Base-by-base conservation (phyloP, 2,113 vertebrate species). In the Fulica atra region DNA sequence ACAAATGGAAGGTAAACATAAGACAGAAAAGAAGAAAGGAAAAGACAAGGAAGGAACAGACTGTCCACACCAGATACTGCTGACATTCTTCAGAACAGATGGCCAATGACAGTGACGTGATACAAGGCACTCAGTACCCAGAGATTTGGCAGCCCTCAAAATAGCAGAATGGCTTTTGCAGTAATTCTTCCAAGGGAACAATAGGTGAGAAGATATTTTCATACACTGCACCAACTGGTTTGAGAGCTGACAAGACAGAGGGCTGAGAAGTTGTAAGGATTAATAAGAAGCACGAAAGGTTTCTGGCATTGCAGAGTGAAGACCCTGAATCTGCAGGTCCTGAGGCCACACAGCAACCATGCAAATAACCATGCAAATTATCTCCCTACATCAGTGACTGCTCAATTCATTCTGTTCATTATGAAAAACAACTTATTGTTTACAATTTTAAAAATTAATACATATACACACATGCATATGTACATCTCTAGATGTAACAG, bases 211-310 rank as follows among this genome's bases (percentile, higher is more conserved):
- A 48, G 38, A 1, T 29, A 40, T 54, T 71, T 84, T 44, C 57
- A 74, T 24, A 48, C 54, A 21, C 81, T 65, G 89, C 44, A 61
- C 60, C 0, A 0, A 61, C 28, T 24, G 60, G 44, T 54, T 56
- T 66, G 50, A 53, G 31, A 88, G 19, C 51, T 4, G 5, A 61
- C 56, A 61, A 70, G 40, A 50, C 31, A 91, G 40, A 81, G 57
- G 50, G 64, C 40, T 92, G 54, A 81, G 69, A 63, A 92, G 38
- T 31, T 81, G 6, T 59, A 79, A 93, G 8, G 38, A 89, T 78
- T 66, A 73, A 2, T 7, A 76, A 2, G 17, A 63, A 13, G 56
- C n/a, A 95, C 46, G 44, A 86, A 91, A 91, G 42, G 19, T 66
- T 88, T 57, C 86, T 66, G 50, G 60, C 25, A 42, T 5, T 77